Percentiles rank a stretch among this genome's conserved stretches.
These are phyloP conservation scores for Melinaea menophilus DNA, from an alignment of 2,888 invertebrate species.

Conservation along the genomic window DNA sequence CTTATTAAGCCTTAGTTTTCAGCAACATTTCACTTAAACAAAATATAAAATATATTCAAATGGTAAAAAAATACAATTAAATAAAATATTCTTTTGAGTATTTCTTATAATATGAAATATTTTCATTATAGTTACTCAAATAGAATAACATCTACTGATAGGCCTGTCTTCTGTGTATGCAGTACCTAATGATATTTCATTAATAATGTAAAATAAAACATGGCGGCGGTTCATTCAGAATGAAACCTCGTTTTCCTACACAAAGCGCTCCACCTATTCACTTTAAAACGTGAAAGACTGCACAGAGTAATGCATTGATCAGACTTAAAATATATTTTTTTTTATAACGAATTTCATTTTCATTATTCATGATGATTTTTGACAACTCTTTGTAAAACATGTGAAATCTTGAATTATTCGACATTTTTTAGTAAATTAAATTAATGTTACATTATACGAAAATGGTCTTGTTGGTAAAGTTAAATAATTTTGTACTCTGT, in stretches of 20 bases:
- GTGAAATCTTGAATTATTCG: too few relatives aligned
- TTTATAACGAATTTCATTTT: too few relatives aligned
- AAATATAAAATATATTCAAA: too few relatives aligned
- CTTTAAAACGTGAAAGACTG: slow-evolving; percentile 62
- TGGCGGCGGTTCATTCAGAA: slow-evolving; percentile 49
- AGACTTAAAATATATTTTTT: slow-evolving; percentile 22
- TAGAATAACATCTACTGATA: not conserved
- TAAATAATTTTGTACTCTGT: too few relatives aligned
- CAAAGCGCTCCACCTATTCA: slow-evolving; percentile 61
- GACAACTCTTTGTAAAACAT: too few relatives aligned
- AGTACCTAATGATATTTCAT: slow-evolving; percentile 38
- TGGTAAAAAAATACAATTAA: too few relatives aligned
- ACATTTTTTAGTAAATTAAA: too few relatives aligned
- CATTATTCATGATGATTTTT: not conserved
- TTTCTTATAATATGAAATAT: not conserved
- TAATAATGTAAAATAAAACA: slow-evolving; percentile 44
- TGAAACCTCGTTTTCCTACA: slow-evolving; percentile 54
- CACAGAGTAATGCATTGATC: slow-evolving; percentile 36
- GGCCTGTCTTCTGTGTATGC: not conserved
- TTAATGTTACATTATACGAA: too few relatives aligned
- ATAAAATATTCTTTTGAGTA: too few relatives aligned
- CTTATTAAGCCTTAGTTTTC: too few relatives aligned
- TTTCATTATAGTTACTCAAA: not conserved
- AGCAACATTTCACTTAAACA: too few relatives aligned
- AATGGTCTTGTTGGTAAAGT: too few relatives aligned